Conservation (phyloP, 2,113 vertebrate species). For the Phalacrocorax brasilianus region DNA sequence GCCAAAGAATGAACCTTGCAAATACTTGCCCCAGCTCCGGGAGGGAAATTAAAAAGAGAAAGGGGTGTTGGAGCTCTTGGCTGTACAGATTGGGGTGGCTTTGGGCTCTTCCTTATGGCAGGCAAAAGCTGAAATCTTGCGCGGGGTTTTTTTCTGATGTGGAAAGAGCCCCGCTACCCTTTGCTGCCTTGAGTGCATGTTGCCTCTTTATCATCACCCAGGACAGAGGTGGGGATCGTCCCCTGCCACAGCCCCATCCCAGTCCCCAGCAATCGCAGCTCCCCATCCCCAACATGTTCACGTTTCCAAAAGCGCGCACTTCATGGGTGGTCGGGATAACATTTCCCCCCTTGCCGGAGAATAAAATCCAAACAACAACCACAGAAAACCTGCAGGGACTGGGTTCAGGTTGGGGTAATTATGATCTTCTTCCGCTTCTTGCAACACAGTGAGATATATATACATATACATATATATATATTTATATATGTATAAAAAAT, state of each 20-base stretch:
- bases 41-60: not conserved
- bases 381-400: constrained; percentile 12
- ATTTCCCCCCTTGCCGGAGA: not conserved
- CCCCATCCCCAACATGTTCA: not conserved
- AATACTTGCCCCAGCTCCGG: not conserved
- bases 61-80: not conserved
- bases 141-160: not conserved
- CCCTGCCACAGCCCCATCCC: not conserved
- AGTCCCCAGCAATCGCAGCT: not conserved
- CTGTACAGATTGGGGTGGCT: not conserved
- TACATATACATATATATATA: no score
- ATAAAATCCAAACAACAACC: constrained; percentile 14
- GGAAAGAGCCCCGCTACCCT: not conserved
- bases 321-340: constrained; percentile 64
- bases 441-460: not conserved
- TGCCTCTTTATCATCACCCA: not conserved
- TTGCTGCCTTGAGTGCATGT: not conserved
- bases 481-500: not conserved
- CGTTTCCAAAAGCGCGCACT: not conserved
- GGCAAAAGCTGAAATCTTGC: not conserved
- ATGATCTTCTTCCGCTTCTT: not conserved
- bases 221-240: not conserved
- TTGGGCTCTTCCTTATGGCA: not conserved
- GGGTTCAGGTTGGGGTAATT: constrained; percentile 9
- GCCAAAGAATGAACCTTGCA: not conserved